These are phyloP conservation scores for Lutjanus argentimaculatus DNA, from an alignment of 2,797 vertebrate genomes.

Conservation along the genomic window DNA sequence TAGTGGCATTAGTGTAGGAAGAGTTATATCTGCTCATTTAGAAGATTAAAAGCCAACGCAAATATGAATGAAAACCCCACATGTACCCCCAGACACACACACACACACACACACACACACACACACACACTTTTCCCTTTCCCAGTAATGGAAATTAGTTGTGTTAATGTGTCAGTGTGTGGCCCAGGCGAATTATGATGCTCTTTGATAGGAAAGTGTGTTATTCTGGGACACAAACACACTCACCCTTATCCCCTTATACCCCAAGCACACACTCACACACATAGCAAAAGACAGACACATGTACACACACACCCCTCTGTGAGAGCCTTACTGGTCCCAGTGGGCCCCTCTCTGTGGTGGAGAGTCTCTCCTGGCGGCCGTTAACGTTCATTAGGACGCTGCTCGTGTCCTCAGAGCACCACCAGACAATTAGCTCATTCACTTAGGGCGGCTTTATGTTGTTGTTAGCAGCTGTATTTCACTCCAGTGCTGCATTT, in stretches of 20 bases:
- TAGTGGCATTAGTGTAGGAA: slow-evolving; percentile 41
- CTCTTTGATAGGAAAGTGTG: slow-evolving; percentile 43
- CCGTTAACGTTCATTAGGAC: slow-evolving; percentile 61
- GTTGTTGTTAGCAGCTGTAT: background rate
- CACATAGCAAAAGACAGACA: background rate
- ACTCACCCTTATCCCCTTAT: background rate
- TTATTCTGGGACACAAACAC: slow-evolving; percentile 34
- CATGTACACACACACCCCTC: background rate
- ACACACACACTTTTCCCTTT: slow-evolving; percentile 27
- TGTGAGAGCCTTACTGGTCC: slow-evolving; percentile 56
- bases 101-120: slow-evolving; percentile 27
- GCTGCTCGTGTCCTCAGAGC: slow-evolving; percentile 24
- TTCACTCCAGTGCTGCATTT: background rate
- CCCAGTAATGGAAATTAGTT: slow-evolving; percentile 63
- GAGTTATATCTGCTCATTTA: slow-evolving; percentile 59
- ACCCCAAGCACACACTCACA: slow-evolving; percentile 13
- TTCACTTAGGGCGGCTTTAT: slow-evolving; percentile 46
- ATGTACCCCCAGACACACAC: no score
- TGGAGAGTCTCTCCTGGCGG: slow-evolving; percentile 28
- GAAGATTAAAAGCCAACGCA: slow-evolving; percentile 65
- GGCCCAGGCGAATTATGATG: slow-evolving; percentile 52
- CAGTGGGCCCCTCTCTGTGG: slow-evolving; percentile 31
- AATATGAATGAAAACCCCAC: no score
- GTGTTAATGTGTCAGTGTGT: slow-evolving; percentile 64
- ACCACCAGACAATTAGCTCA: slow-evolving; percentile 42